These are phyloP conservation scores for Malacoraja senta DNA, from an alignment of 2,797 vertebrate genomes.

Conservation along the genomic window DNA sequence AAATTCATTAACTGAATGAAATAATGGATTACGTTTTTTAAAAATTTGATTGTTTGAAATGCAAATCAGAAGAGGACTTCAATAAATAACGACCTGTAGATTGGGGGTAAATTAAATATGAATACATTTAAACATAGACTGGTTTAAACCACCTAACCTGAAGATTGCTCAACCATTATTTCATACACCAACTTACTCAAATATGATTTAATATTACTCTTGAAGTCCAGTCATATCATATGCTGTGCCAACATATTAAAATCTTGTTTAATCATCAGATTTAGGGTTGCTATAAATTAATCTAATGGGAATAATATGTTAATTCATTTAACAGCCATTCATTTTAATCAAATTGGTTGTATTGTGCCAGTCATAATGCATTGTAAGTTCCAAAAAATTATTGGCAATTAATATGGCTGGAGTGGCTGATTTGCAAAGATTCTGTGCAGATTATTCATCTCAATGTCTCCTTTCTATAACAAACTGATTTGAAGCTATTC, in stretches of 20 bases:
- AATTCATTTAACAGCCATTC: constrained; percentile 27
- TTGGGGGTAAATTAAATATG: not conserved
- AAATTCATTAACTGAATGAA: not conserved
- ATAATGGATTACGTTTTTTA: not conserved
- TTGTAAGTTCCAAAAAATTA: not conserved
- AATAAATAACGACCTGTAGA: not conserved
- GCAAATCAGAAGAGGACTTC: not conserved
- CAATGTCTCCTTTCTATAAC: not conserved
- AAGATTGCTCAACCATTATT: not conserved
- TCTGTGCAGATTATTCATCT: constrained; percentile 10
- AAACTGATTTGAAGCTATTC: not conserved
- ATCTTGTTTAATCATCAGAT: not conserved
- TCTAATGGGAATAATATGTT: constrained; percentile 14
- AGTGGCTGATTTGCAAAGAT: not conserved
- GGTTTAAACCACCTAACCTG: not conserved
- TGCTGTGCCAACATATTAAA: constrained; percentile 13
- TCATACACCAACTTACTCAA: not conserved
- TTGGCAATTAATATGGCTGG: constrained; percentile 28
- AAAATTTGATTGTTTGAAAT: not conserved
- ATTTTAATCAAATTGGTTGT: constrained; percentile 30
- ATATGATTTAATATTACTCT: not conserved
- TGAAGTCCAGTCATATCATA: not conserved
- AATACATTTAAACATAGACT: not conserved
- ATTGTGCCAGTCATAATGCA: constrained; percentile 28
- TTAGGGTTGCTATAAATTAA: constrained; percentile 28